Base-by-base conservation (phyloP, 1,140 invertebrate species). In the Coptotermes formosanus region DNA sequence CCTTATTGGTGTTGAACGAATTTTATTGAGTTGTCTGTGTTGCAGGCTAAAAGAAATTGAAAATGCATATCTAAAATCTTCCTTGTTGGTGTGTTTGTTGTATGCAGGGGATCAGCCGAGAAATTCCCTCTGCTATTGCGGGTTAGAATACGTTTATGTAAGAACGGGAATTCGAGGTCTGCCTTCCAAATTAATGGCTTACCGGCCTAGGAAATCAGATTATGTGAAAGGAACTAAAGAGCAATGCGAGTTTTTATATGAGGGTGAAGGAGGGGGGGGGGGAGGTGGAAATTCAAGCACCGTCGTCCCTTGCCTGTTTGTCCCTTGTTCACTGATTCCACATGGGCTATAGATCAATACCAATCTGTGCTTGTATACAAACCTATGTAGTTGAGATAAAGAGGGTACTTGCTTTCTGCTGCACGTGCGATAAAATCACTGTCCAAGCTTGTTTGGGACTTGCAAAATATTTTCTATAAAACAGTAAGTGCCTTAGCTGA, bases 161-260 rank as follows among this genome's bases (percentile, higher is more conserved):
- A 75, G 64, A 75, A 75, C 64, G 30, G 2, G 8, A n/a, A n/a
- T 75, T 75, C 30, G 64, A n/a, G 64, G 25, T 75, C 25, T 75
- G 30, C 25, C n/a, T n/a, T 75, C 25, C 64, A 75, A 75, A 75
- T 75, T 75, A 75, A 75, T 75, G 64, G 64, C 64, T 75, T 75
- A 30, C 25, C 64, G 64, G 64, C n/a, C 0, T n/a, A n/a, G 64
- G 64, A 75, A 75, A 75, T 75, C n/a, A 30, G 64, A 75, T 75
- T 75, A 75, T 30, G 64, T 75, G 25, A 75, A 75, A n/a, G n/a
- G 64, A 75, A 75, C 64, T 25, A 30, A 12, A 6, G 64, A 6
- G 64, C n/a, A 75, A 75, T 75, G 7, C 8, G 64, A 9, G 64
- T 30, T 75, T 75, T 75, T 75, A n/a, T 16, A 30, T 30, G 64